These are phyloP conservation scores for Anoura caudifer DNA, from an alignment of 2,113 vertebrate species.

Conservation along the genomic window DNA sequence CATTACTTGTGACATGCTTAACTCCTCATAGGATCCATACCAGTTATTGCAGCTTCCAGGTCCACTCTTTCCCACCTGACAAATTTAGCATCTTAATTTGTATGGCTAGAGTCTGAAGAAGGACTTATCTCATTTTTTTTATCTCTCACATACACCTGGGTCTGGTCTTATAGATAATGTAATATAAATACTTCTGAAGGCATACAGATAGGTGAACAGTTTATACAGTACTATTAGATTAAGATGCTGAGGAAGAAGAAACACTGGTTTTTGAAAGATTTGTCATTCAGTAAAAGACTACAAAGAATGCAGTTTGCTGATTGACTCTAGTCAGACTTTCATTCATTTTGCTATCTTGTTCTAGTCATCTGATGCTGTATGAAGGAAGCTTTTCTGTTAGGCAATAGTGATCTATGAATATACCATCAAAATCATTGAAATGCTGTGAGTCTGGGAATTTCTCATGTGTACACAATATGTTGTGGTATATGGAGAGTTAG, in stretches of 20 bases:
- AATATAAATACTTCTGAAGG: slow-evolving; percentile 6
- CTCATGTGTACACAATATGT: slow-evolving; percentile 54
- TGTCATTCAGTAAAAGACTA: background rate
- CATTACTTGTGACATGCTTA: background rate
- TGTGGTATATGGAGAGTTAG: slow-evolving; percentile 47
- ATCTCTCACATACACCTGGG: background rate
- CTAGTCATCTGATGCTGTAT: background rate
- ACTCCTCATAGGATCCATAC: background rate
- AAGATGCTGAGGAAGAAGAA: slow-evolving; percentile 1
- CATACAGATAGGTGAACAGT: background rate
- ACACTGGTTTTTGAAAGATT: background rate
- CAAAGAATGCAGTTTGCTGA: slow-evolving; percentile 16
- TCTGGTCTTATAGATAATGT: background rate
- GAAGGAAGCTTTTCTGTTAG: background rate
- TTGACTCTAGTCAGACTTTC: background rate
- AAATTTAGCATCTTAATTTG: background rate
- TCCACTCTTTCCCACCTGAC: background rate
- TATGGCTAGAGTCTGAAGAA: background rate
- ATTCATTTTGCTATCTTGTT: background rate
- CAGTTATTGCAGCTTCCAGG: background rate
- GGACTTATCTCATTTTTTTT: background rate
- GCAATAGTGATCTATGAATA: slow-evolving; percentile 27
- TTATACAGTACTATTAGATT: slow-evolving; percentile 6
- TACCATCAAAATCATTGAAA: slow-evolving; percentile 38
- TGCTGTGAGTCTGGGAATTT: slow-evolving; percentile 18